Conservation (phyloP, 1,140 invertebrate species). For the Diorhabda carinulata region DNA sequence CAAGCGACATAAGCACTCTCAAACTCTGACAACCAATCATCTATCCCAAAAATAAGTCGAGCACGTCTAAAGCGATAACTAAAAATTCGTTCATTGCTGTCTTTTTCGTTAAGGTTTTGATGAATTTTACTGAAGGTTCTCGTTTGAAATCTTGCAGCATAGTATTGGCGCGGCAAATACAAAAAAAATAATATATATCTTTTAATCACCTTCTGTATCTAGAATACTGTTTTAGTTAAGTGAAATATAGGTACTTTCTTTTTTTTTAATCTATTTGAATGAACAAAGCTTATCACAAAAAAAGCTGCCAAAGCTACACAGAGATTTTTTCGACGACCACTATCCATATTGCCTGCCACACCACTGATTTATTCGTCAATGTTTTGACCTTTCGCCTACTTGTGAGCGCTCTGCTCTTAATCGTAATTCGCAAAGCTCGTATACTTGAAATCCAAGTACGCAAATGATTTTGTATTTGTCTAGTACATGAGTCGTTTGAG, state of each 20-base stretch:
- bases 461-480: too few species aligned
- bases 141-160: background rate
- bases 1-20: too few species aligned
- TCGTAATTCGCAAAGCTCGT: too few species aligned
- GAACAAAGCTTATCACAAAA: background rate
- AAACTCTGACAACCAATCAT: too few species aligned
- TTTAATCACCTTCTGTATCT: background rate
- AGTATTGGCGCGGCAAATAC: background rate
- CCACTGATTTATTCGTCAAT: conserved; percentile 8
- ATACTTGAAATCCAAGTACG: too few species aligned
- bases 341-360: background rate
- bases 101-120: too few species aligned
- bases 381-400: background rate
- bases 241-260: background rate
- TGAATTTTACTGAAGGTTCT: background rate
- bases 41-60: too few species aligned
- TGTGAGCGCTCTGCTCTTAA: too few species aligned
- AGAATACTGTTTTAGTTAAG: background rate
- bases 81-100: too few species aligned
- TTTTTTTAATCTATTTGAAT: background rate
- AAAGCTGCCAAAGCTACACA: background rate
- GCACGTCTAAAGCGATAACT: too few species aligned
- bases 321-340: background rate
- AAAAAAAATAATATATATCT: background rate
- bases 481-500: too few species aligned